These are phyloP conservation scores for Clitarchus hookeri DNA, from an alignment of 2,888 invertebrate species.

Conservation along the genomic window DNA sequence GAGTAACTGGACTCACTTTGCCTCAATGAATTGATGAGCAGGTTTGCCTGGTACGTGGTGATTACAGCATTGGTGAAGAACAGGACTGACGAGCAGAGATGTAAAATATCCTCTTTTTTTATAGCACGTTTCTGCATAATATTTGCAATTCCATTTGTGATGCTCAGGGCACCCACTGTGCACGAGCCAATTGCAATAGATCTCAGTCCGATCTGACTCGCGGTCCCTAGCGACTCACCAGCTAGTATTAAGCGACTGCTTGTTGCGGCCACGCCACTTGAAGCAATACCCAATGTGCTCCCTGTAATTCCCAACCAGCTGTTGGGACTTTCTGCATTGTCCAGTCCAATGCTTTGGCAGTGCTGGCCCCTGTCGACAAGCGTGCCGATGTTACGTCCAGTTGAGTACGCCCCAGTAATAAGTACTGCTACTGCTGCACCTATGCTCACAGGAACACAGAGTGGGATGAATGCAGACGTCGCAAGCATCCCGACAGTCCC, in stretches of 20 bases:
- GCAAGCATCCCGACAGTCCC: no score
- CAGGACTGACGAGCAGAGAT: not conserved
- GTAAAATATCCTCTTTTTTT: not conserved
- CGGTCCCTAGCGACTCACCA: not conserved
- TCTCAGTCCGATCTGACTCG: no score
- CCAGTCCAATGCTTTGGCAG: not conserved
- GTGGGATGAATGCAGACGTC: no score
- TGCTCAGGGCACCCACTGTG: no score
- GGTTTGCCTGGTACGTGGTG: not conserved
- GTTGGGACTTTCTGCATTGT: not conserved
- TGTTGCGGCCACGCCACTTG: not conserved
- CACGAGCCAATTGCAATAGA: no score
- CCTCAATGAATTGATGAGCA: not conserved
- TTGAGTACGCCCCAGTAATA: not conserved
- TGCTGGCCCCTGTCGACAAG: not conserved
- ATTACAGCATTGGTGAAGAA: conserved; percentile 18
- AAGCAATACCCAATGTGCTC: not conserved
- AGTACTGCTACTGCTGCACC: no score
- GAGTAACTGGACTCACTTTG: no score
- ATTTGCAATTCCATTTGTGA: no score
- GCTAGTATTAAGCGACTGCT: not conserved
- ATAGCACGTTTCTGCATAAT: not conserved
- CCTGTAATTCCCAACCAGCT: not conserved
- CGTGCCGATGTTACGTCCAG: not conserved
- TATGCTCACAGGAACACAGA: no score